Percentiles rank a stretch among this genome's conserved stretches.
These are phyloP conservation scores for Stenchaetothrips biformis DNA, from an alignment of 2,888 invertebrate species.

Conservation along the genomic window DNA sequence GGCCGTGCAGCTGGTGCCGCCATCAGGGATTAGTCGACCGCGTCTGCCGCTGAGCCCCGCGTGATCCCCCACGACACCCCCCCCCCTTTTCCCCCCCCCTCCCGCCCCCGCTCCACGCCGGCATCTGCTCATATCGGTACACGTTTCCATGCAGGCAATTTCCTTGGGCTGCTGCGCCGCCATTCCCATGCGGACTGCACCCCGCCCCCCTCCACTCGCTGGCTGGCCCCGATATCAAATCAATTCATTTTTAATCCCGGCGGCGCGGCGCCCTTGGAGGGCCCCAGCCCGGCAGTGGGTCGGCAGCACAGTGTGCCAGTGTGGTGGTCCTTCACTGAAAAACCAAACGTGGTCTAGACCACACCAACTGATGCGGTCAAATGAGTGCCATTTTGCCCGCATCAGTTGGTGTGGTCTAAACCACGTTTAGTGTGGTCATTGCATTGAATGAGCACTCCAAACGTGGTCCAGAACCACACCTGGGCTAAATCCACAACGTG, in stretches of 20 bases:
- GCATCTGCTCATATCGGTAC: conserved; percentile 3
- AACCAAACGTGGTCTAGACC: too few species aligned
- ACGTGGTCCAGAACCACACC: too few species aligned
- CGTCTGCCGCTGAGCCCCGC: not conserved
- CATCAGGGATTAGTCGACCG: conserved; percentile 8
- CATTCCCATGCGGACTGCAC: not conserved
- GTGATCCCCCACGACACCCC: not conserved
- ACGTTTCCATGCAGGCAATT: conserved; percentile 18
- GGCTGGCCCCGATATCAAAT: not conserved
- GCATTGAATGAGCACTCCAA: too few species aligned
- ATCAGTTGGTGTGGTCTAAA: too few species aligned
- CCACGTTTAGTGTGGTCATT: too few species aligned
- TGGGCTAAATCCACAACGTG: too few species aligned
- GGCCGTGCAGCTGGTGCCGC: not conserved
- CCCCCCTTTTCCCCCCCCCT: not conserved
- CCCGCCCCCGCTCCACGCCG: not conserved
- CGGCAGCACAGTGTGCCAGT: too few species aligned
- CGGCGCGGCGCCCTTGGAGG: not conserved
- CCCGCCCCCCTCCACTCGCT: not conserved
- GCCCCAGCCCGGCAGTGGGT: too few species aligned
- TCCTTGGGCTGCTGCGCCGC: not conserved
- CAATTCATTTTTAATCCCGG: not conserved
- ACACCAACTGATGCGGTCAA: too few species aligned
- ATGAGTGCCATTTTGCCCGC: too few species aligned
- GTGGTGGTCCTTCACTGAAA: too few species aligned